Evolutionary conservation across 2,888 invertebrate species (phyloP).

Genomic region (Leuctra nigra): DNA sequence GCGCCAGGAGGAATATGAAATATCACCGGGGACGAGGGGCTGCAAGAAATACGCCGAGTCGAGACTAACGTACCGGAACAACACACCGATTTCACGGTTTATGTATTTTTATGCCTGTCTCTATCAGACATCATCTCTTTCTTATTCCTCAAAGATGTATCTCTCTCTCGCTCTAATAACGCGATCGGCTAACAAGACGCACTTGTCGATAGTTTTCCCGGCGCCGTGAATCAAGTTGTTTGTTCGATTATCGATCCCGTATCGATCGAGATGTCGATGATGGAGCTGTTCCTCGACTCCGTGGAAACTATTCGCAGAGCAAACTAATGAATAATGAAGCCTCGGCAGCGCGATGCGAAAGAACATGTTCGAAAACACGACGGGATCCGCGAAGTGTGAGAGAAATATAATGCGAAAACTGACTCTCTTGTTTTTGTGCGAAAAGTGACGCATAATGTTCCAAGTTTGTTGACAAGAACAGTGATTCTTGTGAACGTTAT

Average conservation of each 20-base stretch:
- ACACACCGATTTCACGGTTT: slow-evolving; percentile 24
- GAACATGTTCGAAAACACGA: slow-evolving; percentile 1
- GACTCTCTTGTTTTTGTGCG: no score
- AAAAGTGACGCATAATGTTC: no score
- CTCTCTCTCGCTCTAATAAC: no score
- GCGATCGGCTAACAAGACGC: slow-evolving; percentile 11
- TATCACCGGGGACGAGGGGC: slow-evolving; percentile 2
- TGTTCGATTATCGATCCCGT: background rate
- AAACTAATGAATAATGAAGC: background rate
- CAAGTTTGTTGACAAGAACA: no score
- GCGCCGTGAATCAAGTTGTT: background rate
- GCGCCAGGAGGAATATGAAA: background rate
- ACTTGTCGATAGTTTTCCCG: background rate
- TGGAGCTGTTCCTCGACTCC: background rate
- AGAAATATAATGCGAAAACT: no score
- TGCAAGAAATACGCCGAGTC: no score
- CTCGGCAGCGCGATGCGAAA: background rate
- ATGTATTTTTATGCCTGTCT: slow-evolving; percentile 16
- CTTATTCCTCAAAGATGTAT: no score
- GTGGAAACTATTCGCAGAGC: background rate
- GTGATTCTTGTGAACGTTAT: no score
- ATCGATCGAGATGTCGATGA: slow-evolving; percentile 1
- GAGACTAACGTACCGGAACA: slow-evolving; percentile 19
- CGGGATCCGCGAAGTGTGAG: no score
- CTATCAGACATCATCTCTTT: slow-evolving; percentile 15